A percentile compares a stretch with the other conserved stretches of the same genome.
Conservation (phyloP, 2,888 invertebrate genomes). For the Ommatoiulus sabulosus region DNA sequence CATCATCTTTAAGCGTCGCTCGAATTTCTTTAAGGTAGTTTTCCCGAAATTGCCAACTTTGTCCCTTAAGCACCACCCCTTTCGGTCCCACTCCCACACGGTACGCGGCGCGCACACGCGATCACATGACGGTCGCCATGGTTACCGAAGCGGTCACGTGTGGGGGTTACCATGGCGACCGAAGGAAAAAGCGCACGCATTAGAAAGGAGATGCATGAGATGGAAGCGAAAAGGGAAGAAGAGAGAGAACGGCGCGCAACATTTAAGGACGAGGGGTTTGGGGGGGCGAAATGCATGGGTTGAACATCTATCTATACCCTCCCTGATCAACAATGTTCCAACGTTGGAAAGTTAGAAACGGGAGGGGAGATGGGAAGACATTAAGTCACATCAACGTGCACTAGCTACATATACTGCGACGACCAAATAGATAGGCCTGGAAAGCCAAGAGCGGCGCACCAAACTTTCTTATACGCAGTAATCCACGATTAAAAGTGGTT, state of each 20-base stretch:
- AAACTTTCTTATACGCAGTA: not conserved
- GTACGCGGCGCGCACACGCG: not conserved
- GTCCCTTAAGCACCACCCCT: slow-evolving; percentile 15
- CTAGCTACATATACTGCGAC: too few species aligned
- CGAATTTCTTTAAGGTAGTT: slow-evolving; percentile 22
- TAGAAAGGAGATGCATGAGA: slow-evolving; percentile 34
- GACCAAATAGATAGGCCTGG: not conserved
- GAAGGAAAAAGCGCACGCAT: slow-evolving; percentile 28
- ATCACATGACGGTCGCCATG: slow-evolving; percentile 28
- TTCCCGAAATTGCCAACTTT: slow-evolving; percentile 28
- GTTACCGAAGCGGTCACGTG: slow-evolving; percentile 6
- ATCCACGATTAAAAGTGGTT: not conserved
- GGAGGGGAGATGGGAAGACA: slow-evolving; percentile 22
- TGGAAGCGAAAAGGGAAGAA: not conserved
- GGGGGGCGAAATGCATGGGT: not conserved
- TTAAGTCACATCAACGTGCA: slow-evolving; percentile 1
- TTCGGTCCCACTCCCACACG: too few species aligned
- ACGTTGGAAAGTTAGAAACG: slow-evolving; percentile 8
- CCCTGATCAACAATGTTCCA: slow-evolving; percentile 34
- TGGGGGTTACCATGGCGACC: not conserved
- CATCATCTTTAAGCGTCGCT: slow-evolving; percentile 4
- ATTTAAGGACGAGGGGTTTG: not conserved
- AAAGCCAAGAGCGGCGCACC: not conserved
- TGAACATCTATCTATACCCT: not conserved
- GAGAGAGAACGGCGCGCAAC: not conserved